Percentiles rank a stretch among this genome's conserved stretches.
Conservation (phyloP, 2,113 vertebrate genomes). For the Chrysochloris asiatica region DNA sequence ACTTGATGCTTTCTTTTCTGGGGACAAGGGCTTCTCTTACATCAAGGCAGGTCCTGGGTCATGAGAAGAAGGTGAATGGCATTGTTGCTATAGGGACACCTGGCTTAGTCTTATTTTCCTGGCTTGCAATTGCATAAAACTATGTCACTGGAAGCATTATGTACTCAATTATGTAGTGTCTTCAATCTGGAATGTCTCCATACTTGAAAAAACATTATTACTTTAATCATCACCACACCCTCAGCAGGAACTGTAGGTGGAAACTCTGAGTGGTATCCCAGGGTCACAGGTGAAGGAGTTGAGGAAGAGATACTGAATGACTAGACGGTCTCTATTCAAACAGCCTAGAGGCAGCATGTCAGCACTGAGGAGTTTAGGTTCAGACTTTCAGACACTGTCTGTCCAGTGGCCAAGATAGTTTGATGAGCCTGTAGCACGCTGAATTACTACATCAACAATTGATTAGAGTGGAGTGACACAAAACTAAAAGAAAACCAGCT, state of each 20-base stretch:
- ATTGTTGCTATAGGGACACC: background rate
- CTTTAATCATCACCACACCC: constrained; percentile 58
- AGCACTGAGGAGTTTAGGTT: background rate
- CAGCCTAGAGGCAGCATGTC: background rate
- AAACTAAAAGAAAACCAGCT: too few relatives aligned
- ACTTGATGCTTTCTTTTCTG: background rate
- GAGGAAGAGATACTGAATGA: background rate
- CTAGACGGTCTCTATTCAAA: background rate
- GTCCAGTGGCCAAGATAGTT: background rate
- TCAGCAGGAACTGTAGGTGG: constrained; percentile 9
- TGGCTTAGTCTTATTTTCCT: constrained; percentile 30
- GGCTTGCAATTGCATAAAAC: background rate
- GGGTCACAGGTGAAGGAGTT: constrained; percentile 2
- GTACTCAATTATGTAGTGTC: background rate
- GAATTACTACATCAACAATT: background rate
- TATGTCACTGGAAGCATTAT: background rate
- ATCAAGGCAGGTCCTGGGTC: background rate
- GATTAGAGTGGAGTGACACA: background rate
- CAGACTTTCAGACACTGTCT: background rate
- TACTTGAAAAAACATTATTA: constrained; percentile 54
- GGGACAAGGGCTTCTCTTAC: background rate
- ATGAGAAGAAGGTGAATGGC: background rate
- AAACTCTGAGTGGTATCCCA: background rate
- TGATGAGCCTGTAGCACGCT: background rate
- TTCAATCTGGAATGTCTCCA: constrained; percentile 48